phyloP scores from a whole-genome alignment of 2,888 invertebrate species.

The Belgica antarctica region DNA sequence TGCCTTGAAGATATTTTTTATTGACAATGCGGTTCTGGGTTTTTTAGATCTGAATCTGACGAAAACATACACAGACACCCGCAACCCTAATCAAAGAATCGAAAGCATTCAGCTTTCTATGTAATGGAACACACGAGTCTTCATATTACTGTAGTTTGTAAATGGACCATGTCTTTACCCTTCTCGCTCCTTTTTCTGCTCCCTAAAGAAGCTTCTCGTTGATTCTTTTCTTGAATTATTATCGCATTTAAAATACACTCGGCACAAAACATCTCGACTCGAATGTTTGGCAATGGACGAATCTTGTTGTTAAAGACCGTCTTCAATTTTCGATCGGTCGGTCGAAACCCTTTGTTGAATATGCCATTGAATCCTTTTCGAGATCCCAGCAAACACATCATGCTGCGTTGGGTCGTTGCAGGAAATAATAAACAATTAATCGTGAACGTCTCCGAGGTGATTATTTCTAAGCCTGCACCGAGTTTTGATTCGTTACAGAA shows the following conservation, averaged over 20 bases:
- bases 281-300: not conserved
- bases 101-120: slow-evolving; percentile 26
- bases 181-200: not conserved
- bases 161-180: slow-evolving; percentile 13
- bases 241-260: slow-evolving; percentile 31
- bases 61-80: slow-evolving; percentile 11
- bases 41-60: too few species aligned
- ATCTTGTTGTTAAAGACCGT: not conserved
- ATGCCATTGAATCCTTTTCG: not conserved
- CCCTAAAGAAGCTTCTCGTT: slow-evolving; percentile 15
- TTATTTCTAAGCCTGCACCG: not conserved
- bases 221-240: too few species aligned
- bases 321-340: not conserved
- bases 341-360: slow-evolving; percentile 1
- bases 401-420: slow-evolving; percentile 1
- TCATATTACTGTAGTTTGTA: slow-evolving; percentile 11
- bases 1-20: too few species aligned
- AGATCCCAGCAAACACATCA: not conserved
- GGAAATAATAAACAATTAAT: not conserved
- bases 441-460: not conserved
- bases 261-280: too few species aligned
- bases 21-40: too few species aligned
- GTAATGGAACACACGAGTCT: slow-evolving; percentile 1
- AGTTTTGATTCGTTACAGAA: not conserved
- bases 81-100: slow-evolving; percentile 30